phyloP scores from a whole-genome alignment of 2,888 invertebrate species.

The Pedicia rivosa region DNA sequence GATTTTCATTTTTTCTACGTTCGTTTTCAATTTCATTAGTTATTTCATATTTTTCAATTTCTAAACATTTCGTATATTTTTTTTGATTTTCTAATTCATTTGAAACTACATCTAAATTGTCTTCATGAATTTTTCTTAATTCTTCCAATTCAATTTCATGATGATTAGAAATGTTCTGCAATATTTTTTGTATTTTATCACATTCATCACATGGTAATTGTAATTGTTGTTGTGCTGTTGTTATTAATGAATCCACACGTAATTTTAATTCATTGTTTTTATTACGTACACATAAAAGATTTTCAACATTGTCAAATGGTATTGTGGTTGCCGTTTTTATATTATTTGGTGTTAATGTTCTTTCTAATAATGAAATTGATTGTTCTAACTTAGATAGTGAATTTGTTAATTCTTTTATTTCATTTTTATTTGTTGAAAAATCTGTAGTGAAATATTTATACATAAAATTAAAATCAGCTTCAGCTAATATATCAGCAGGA shows the following conservation, averaged over 20 bases:
- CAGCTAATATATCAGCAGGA: constrained; percentile 22
- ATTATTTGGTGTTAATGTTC: constrained; percentile 16
- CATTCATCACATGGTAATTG: constrained; percentile 32
- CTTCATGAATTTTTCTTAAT: constrained; percentile 27
- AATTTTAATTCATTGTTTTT: constrained; percentile 40
- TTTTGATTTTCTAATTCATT: constrained; percentile 21
- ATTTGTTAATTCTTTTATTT: constrained; percentile 20
- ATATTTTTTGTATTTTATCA: constrained; percentile 30
- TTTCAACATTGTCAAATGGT: constrained; percentile 21
- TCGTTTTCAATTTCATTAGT: background rate
- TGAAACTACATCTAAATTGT: constrained; percentile 17
- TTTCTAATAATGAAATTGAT: constrained; percentile 19
- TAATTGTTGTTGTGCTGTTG: constrained; percentile 21
- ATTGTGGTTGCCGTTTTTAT: constrained; percentile 16
- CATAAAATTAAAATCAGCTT: constrained; percentile 25
- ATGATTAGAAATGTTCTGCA: constrained; percentile 26
- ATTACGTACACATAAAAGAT: constrained; percentile 37
- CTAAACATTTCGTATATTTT: constrained; percentile 16
- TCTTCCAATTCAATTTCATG: constrained; percentile 28
- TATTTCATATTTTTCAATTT: constrained; percentile 16
- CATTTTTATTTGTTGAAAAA: constrained; percentile 21
- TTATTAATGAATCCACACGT: constrained; percentile 33
- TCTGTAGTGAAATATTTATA: constrained; percentile 22
- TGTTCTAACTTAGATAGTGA: constrained; percentile 22
- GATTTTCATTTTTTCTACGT: constrained; percentile 9